These are phyloP conservation scores for Cyphomyrus plagiostoma DNA, from an alignment of 2,113 vertebrate genomes.

Conservation along the genomic window DNA sequence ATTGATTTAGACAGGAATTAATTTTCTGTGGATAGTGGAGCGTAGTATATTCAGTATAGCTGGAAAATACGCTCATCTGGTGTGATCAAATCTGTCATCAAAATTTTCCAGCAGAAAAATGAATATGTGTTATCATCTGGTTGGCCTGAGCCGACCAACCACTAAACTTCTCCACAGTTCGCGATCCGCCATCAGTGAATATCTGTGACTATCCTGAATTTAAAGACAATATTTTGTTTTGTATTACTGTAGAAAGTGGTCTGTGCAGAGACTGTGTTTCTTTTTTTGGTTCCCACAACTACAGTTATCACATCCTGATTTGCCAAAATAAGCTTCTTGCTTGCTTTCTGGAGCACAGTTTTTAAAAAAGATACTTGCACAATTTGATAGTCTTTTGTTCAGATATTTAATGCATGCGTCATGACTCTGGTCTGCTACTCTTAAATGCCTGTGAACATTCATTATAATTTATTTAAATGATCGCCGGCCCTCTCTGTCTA, in stretches of 20 bases:
- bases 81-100: neutral
- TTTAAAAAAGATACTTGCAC: neutral
- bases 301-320: neutral
- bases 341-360: neutral
- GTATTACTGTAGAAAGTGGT: neutral
- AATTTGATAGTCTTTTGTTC: neutral
- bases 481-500: neutral
- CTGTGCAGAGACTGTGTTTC: neutral
- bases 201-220: neutral
- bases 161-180: no score
- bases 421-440: neutral
- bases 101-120: neutral
- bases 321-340: neutral
- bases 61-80: neutral
- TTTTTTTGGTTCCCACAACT: neutral
- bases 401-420: neutral
- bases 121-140: neutral
- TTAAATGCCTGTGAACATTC: neutral
- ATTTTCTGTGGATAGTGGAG: neutral
- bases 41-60: neutral
- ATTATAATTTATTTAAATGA: neutral
- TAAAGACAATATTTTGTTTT: neutral
- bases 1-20: neutral
- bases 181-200: no score
- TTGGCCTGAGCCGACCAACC: no score